A percentile compares a stretch with the other conserved stretches of the same genome.
phyloP scores from a whole-genome alignment of 2,888 invertebrate species.

The Lobophora halterata region DNA sequence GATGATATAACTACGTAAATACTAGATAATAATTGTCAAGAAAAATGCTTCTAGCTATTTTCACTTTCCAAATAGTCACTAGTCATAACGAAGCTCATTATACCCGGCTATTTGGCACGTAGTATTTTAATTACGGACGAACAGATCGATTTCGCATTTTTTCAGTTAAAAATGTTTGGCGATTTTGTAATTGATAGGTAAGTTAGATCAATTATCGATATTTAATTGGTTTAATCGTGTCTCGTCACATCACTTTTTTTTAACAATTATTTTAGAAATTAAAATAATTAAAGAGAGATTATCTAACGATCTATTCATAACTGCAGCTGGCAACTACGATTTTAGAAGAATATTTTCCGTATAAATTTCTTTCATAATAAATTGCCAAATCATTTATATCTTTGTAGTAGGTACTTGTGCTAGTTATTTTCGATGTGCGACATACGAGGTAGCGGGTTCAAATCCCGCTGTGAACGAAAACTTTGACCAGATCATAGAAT shows the following conservation, averaged over 20 bases:
- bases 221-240: constrained; percentile 9
- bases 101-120: constrained; percentile 33
- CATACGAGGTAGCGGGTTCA: too few species aligned
- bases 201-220: constrained; percentile 11
- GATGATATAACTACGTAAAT: too few species aligned
- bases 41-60: constrained; percentile 32
- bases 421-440: too few species aligned
- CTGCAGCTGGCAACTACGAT: too few species aligned
- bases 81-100: constrained; percentile 35
- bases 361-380: too few species aligned
- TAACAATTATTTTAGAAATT: too few species aligned
- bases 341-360: too few species aligned
- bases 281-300: not conserved
- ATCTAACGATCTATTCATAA: too few species aligned
- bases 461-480: too few species aligned
- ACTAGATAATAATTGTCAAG: constrained; percentile 12
- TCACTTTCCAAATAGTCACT: constrained; percentile 43
- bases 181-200: constrained; percentile 26
- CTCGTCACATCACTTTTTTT: constrained; percentile 4
- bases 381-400: too few species aligned
- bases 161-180: constrained; percentile 13
- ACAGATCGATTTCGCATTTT: constrained; percentile 29
- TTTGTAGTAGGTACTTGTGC: too few species aligned
- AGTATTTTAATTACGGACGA: constrained; percentile 43
- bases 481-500: too few species aligned